phyloP scores from a whole-genome alignment of 2,888 invertebrate genomes.

The Tuta absoluta region DNA sequence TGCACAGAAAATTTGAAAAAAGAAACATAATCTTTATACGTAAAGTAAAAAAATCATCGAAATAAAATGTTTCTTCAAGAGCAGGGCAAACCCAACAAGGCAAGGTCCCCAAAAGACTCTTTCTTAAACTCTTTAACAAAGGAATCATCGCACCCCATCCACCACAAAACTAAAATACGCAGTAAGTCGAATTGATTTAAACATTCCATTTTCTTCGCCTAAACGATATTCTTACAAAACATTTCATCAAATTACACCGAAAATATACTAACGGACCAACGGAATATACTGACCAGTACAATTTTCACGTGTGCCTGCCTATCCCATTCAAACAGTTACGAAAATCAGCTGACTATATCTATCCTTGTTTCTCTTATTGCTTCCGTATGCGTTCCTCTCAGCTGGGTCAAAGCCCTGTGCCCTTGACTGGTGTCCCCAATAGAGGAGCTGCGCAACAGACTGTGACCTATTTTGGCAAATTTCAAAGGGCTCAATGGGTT shows the following conservation, averaged over 20 bases:
- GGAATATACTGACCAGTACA: background rate
- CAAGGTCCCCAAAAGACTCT: too few species aligned
- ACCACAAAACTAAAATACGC: background rate
- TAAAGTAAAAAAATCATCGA: too few species aligned
- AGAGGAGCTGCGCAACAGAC: constrained; percentile 48
- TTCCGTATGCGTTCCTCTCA: constrained; percentile 35
- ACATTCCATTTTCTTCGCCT: background rate
- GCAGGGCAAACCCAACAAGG: too few species aligned
- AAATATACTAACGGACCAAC: constrained; percentile 17
- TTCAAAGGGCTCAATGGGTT: constrained; percentile 17
- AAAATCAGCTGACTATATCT: constrained; percentile 32
- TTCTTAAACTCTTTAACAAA: too few species aligned
- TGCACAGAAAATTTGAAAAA: too few species aligned
- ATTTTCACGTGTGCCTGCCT: background rate
- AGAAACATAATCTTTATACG: too few species aligned
- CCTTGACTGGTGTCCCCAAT: constrained; percentile 55
- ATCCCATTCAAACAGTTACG: constrained; percentile 21
- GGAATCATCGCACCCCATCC: background rate
- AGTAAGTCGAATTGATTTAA: too few species aligned
- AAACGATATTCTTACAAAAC: background rate
- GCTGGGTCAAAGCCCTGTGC: constrained; percentile 54
- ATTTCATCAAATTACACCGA: constrained; percentile 10
- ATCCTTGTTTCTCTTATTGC: constrained; percentile 4
- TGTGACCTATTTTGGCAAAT: constrained; percentile 52
- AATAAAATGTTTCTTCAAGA: too few species aligned